These are phyloP conservation scores for Phaethon lepturus DNA, from an alignment of 2,113 vertebrate genomes.

Conservation along the genomic window DNA sequence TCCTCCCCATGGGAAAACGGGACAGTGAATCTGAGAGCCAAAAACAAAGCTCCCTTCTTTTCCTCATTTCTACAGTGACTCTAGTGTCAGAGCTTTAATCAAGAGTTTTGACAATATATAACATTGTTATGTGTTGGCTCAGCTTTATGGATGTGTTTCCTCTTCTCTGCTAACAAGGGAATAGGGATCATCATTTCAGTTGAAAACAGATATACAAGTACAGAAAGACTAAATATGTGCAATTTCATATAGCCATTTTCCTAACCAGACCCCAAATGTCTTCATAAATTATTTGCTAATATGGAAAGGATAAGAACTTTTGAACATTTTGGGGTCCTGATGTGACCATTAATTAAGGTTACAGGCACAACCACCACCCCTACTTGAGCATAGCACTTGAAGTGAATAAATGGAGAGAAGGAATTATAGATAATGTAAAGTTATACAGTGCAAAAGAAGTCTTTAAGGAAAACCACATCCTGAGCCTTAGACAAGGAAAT, in stretches of 20 bases:
- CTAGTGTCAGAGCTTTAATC: not conserved
- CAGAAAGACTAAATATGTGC: not conserved
- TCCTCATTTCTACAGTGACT: not conserved
- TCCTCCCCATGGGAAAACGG: not conserved
- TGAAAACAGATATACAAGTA: not conserved
- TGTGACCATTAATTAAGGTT: not conserved
- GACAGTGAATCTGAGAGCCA: not conserved
- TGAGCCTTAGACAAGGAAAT: slow-evolving; percentile 6
- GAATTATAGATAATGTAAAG: not conserved
- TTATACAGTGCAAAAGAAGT: not conserved
- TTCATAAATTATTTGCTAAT: not conserved
- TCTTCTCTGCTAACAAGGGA: not conserved
- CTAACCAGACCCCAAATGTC: not conserved
- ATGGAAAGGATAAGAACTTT: not conserved
- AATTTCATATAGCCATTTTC: not conserved
- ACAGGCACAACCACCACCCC: not conserved
- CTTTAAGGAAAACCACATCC: not conserved
- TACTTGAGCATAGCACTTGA: not conserved
- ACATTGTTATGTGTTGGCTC: not conserved
- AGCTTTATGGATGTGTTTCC: not conserved
- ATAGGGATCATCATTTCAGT: not conserved
- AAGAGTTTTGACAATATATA: not conserved
- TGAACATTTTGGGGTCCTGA: not conserved
- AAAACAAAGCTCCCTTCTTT: not conserved
- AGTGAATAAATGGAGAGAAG: not conserved